Evolutionary conservation across 2,888 invertebrate species (phyloP), one percentile per base, ranked within the genome.

Genomic region (Sarcophaga caerulescens): DNA sequence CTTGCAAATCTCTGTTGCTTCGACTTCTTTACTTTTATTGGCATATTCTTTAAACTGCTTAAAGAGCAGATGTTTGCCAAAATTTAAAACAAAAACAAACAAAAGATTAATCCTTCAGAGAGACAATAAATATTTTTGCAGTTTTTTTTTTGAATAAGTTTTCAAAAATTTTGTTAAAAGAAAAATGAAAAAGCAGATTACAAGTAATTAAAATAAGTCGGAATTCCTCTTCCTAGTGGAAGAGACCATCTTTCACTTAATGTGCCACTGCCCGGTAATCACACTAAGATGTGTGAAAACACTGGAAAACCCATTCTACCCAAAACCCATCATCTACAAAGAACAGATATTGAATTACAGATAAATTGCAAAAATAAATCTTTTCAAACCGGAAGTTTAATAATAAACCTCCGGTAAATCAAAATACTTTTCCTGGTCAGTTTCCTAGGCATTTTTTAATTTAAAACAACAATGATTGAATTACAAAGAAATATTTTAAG

Each of bases 311-410:
- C 10, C 0, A 35, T 35, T 35, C 1, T 35, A 1, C 0, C 5
- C 35, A 35, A 35, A n/a, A n/a, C n/a, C n/a, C n/a, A n/a, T n/a
- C n/a, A n/a, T n/a, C n/a, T n/a, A n/a, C n/a, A n/a, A n/a, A n/a
- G 17, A 44, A 70, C 19, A 79, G 6, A 79, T 79, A 79, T 79
- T 79, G 35, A 65, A 71, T 79, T 79, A 63, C 79, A 47, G 17
- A 19, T 63, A 52, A 78, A 77, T 11, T 11, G 21, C 19, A 60
- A 71, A 17, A 59, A 59, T 52, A 65, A 47, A 65, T 84, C 62
- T 65, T 10, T 35, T 63, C 19, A 63, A 71, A 57, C 57, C 79
- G 71, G 79, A 79, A 79, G 71, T 71, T 79, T 52, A 63, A 71
- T 63, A 70, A 62, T 71, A 71, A 79, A 63, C 44, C 63, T 6